Evolutionary conservation across 1,140 invertebrate genomes (phyloP).

Genomic region (Caerostris extrusa): DNA sequence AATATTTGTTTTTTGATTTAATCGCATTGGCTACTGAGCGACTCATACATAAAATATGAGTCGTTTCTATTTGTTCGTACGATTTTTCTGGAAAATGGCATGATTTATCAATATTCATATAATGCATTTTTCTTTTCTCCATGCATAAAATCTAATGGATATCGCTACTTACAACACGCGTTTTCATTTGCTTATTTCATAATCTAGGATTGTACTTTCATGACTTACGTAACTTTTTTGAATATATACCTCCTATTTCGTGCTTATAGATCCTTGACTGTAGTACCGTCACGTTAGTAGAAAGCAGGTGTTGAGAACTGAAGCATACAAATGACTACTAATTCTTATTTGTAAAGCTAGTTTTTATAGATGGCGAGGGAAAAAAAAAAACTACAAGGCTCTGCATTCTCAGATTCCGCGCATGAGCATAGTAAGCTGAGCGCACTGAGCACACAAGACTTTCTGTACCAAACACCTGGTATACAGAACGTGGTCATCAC

Average conservation of each 20-base stretch:
- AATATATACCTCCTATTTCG: neutral
- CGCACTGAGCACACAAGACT: neutral
- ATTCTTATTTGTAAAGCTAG: conserved; percentile 9
- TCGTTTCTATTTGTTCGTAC: no score
- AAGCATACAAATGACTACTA: conserved; percentile 45
- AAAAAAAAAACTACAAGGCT: neutral
- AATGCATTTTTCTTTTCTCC: neutral
- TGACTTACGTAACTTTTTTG: conserved; percentile 18
- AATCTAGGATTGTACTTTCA: neutral
- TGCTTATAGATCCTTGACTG: conserved; percentile 1
- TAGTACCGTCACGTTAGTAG: conserved; percentile 26
- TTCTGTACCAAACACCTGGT: conserved; percentile 28
- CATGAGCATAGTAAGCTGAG: neutral
- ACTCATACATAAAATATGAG: no score
- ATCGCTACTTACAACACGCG: neutral
- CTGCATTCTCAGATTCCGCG: neutral
- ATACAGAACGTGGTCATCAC: conserved; percentile 30
- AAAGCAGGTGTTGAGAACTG: conserved; percentile 38
- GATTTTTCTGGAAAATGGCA: neutral
- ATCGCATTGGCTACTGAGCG: no score
- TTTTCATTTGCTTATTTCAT: neutral
- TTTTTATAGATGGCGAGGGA: neutral
- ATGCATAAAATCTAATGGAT: neutral
- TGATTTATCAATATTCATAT: neutral
- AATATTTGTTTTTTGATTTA: no score